Evolutionary conservation across 2,797 vertebrate species (phyloP), one percentile per base, ranked within the genome.

Genomic region (Neoniphon sammara): DNA sequence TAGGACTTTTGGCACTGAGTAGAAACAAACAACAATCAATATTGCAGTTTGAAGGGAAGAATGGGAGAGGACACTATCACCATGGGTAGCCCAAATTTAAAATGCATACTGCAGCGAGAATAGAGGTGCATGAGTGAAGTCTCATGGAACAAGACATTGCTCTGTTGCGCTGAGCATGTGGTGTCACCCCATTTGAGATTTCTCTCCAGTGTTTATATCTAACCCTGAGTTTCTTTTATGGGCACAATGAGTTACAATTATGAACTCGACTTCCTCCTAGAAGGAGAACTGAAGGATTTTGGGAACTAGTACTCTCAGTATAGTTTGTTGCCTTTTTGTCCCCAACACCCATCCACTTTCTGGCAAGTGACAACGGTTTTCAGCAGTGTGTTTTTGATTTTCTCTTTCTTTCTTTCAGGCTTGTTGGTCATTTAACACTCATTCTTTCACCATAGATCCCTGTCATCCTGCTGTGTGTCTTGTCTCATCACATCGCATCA

Each of bases 151-250:
- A 44, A 61, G 36, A 59, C 57, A n/a, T n/a, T n/a, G n/a, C n/a
- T n/a, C n/a, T n/a, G 31, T 82, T 65, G 25, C 56, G 66, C 65
- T 75, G 57, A 82, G 80, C 77, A 75, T 73, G n/a, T n/a, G n/a
- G n/a, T 56, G 59, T 46, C 76, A 31, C 53, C 36, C 52, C 36
- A 23, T 64, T 80, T 76, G 27, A 27, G 58, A 54, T 52, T 73
- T 61, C 18, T 66, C 53, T 59, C 49, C 66, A 23, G 30, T 66
- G 49, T 42, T 49, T n/a, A 44, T 4, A 52, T 49, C 39, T 31
- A 55, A 61, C 36, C 47, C 47, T 18, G 42, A 69, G 62, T 34
- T 47, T 56, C 20, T 66, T 34, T 59, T 17, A 25, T 25, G 52
- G 36, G 17, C 56, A 25, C 52, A 65, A 30, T 58, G 56, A 66